A percentile compares a stretch with the other conserved stretches of the same genome.
Evolutionary conservation across 2,888 invertebrate genomes (phyloP).

Genomic region (Cetonia aurata): DNA sequence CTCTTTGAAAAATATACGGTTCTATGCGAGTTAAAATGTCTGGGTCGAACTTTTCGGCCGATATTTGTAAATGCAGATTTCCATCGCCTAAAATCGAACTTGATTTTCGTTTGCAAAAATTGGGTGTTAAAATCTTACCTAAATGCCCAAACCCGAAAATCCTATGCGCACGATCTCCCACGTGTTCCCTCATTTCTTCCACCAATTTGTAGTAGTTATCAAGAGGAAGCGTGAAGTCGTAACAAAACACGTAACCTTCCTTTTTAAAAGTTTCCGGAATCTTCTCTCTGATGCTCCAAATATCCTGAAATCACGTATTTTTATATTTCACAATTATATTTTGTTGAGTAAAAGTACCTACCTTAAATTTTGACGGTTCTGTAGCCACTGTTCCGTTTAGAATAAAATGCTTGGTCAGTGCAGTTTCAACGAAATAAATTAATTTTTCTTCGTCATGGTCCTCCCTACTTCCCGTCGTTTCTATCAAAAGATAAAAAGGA

Average conservation of each 20-base stretch:
- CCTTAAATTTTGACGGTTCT: conserved; percentile 85
- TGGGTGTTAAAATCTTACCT: conserved; percentile 69
- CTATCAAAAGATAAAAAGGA: conserved; percentile 88
- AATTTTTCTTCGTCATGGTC: conserved; percentile 92
- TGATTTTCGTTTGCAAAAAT: background rate
- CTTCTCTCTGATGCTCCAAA: conserved; percentile 91
- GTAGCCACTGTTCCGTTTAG: conserved; percentile 87
- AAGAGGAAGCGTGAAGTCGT: conserved; percentile 93
- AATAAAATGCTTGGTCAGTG: conserved; percentile 80
- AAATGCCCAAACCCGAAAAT: conserved; percentile 95
- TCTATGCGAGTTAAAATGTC: conserved; percentile 79
- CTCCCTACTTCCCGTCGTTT: conserved; percentile 88
- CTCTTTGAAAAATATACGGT: conserved; percentile 93
- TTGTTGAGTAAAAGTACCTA: conserved; percentile 57
- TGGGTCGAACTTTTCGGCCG: conserved; percentile 75
- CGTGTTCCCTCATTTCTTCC: conserved; percentile 74
- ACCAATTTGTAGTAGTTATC: conserved; percentile 88
- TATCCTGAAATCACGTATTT: conserved; percentile 52
- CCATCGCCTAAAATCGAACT: conserved; percentile 80
- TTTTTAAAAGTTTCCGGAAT: conserved; percentile 81
- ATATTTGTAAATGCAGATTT: conserved; percentile 94
- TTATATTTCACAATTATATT: background rate
- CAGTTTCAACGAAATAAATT: conserved; percentile 79
- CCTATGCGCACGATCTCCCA: conserved; percentile 74
- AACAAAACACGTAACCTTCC: conserved; percentile 94